Conservation (phyloP, 2,797 vertebrate genomes). For the Anguilla anguilla region DNA sequence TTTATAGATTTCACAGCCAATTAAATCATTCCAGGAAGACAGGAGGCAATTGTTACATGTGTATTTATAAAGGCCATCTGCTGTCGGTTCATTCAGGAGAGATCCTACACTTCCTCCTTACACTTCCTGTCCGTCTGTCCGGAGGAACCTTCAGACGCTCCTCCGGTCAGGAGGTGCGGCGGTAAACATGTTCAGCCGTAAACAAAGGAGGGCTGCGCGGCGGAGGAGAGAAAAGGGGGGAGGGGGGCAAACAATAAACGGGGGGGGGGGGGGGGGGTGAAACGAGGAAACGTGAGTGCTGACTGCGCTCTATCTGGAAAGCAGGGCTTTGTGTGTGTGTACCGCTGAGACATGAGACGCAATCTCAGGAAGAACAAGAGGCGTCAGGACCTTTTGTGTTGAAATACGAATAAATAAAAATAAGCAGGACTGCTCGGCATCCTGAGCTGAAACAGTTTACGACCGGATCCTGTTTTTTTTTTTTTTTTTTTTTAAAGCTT, state of each 20-base stretch:
- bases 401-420: not conserved
- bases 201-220: not conserved
- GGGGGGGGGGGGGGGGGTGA: not conserved
- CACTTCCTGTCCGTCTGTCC: not conserved
- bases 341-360: not conserved
- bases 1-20: not conserved
- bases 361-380: not conserved
- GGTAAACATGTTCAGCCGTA: not conserved
- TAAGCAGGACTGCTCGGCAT: not conserved
- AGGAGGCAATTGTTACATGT: not conserved
- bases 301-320: not conserved
- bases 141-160: not conserved
- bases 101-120: not conserved
- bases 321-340: not conserved
- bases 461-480: not conserved
- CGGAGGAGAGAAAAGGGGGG: not conserved
- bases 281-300: not conserved
- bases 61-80: conserved; percentile 1
- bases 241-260: no score
- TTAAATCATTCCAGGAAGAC: not conserved
- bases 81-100: not conserved
- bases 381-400: not conserved
- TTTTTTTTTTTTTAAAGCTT: not conserved
- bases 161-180: not conserved
- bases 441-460: not conserved